These are phyloP conservation scores for Cyanocitta stelleri DNA, from an alignment of 2,113 vertebrate genomes.

Conservation along the genomic window DNA sequence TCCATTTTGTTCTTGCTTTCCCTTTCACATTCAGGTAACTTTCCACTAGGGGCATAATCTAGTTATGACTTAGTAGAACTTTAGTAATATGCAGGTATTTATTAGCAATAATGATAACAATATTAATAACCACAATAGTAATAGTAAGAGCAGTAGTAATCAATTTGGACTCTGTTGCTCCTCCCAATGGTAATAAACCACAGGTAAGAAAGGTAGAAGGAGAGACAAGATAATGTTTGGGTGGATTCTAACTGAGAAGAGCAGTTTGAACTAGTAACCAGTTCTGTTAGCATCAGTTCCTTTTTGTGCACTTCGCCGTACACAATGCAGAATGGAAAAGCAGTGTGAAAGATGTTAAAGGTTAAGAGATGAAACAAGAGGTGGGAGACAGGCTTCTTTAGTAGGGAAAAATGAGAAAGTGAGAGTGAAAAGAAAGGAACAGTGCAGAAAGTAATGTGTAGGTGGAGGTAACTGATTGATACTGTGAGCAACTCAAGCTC, in stretches of 20 bases:
- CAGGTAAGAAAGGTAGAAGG: not conserved
- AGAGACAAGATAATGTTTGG: not conserved
- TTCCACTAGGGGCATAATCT: not conserved
- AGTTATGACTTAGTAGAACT: not conserved
- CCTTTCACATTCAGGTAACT: not conserved
- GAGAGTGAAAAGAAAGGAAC: not conserved
- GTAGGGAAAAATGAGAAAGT: not conserved
- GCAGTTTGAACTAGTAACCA: not conserved
- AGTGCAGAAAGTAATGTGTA: not conserved
- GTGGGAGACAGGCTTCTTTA: not conserved
- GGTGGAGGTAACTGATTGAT: not conserved
- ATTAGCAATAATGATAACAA: not conserved
- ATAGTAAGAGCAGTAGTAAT: not conserved
- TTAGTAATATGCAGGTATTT: not conserved
- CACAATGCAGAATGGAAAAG: not conserved
- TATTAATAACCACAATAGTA: not conserved
- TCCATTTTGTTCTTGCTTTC: not conserved
- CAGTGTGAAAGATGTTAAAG: not conserved
- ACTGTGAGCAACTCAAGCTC: not conserved
- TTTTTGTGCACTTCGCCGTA: not conserved
- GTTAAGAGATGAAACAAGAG: not conserved
- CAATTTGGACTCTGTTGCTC: not conserved
- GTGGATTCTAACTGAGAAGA: not conserved
- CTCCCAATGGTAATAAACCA: not conserved
- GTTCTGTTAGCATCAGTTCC: not conserved